These are phyloP conservation scores for Sardinella longiceps DNA, from an alignment of 2,797 vertebrate species.

Conservation along the genomic window DNA sequence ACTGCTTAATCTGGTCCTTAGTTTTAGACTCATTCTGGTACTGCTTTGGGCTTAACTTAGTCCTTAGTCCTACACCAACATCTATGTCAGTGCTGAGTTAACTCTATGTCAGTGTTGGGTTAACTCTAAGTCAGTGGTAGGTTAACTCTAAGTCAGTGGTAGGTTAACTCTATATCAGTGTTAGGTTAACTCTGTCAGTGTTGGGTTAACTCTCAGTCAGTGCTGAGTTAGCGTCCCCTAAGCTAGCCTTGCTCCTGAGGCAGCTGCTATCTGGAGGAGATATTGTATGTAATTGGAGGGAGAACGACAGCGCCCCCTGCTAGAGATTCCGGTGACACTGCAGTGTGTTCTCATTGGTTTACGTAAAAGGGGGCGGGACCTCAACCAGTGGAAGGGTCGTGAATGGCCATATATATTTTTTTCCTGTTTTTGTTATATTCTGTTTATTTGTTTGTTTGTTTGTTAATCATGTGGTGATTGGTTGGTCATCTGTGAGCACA, in stretches of 20 bases:
- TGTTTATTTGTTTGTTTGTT: slow-evolving; percentile 23
- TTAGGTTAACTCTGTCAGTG: too few species aligned
- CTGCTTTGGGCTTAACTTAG: too few species aligned
- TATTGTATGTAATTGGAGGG: not conserved
- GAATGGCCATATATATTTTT: slow-evolving; percentile 59
- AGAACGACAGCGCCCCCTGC: slow-evolving; percentile 34
- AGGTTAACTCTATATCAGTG: too few species aligned
- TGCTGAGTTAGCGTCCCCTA: too few species aligned
- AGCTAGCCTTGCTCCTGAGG: not conserved
- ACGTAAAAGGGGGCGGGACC: slow-evolving; percentile 56
- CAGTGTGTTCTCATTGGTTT: not conserved
- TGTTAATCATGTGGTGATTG: slow-evolving; percentile 39
- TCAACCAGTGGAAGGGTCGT: slow-evolving; percentile 65
- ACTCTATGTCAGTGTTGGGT: too few species aligned
- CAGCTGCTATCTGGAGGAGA: not conserved
- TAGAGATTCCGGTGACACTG: slow-evolving; percentile 26
- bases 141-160: too few species aligned
- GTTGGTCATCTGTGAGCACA: slow-evolving; percentile 67
- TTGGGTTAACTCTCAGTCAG: too few species aligned
- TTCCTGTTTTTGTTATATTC: slow-evolving; percentile 63
- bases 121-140: too few species aligned
- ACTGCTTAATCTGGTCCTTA: too few species aligned
- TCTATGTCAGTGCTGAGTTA: too few species aligned
- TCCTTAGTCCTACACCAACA: too few species aligned
- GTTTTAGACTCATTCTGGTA: too few species aligned